Base-by-base conservation (phyloP, 1,140 invertebrate genomes). In the Amyelois transitella region DNA sequence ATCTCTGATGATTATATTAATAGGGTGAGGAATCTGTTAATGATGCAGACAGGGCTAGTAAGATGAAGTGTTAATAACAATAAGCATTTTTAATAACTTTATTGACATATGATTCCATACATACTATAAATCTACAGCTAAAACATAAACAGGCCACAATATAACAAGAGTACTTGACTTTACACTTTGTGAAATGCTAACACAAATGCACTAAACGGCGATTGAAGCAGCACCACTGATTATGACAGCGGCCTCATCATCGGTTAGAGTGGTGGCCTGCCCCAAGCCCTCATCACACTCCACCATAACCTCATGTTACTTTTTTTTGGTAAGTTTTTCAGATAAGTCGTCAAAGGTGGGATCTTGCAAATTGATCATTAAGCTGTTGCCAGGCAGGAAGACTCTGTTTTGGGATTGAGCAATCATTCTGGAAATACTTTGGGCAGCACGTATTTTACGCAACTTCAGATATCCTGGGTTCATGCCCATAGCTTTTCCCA, bases 401-500 rank as follows among this genome's bases (percentile, higher is more conserved):
- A 99, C 96, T 86, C 94, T 92, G 86, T 99, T 99, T 84, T 97
- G 96, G 24, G 97, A 97, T 75, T 92, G 93, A 21, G 98, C 94
- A 89, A 99, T 94, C 97, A 97, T 99, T 90, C 96, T 93, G 18
- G 99, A 95, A 89, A 99, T 99, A 75, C 94, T 97, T 79, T 99
- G 98, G 2, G 99, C 96, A 32, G 98, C 99, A 74, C 97, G 92
- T 63, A 99, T 96, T 89, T 99, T 99, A 62, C 99, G 92, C 61
- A 99, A 88, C 82, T 99, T 99, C 54, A 99, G 89, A 75, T 99
- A 99, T 80, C 98, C 99, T 64, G 98, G 98, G 89, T 99, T 99
- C 81, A 93, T 91, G 54, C 94, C 92, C 71, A 99, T 95, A 50
- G 98, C 97, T 90, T 98, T 92, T 89, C 98, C 98, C 89, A 99